Base-by-base conservation (phyloP, 1,140 invertebrate species). In the Drosophila varians region DNA sequence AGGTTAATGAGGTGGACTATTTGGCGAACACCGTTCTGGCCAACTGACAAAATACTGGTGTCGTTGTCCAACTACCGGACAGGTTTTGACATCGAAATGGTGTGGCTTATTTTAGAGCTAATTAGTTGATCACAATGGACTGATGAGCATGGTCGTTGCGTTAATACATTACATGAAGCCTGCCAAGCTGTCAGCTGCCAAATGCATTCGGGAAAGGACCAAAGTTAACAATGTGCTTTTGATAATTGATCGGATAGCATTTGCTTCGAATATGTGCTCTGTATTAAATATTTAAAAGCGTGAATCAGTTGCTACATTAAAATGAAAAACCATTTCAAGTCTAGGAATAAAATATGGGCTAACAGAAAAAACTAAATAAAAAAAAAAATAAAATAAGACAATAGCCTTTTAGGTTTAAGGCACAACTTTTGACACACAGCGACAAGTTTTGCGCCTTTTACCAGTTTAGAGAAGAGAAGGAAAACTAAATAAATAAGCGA, bases 401-500 rank as follows among this genome's bases (percentile, higher is more conserved):
- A 28, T 31, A 52, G 21, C 19, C 19, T 19, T 60, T 25, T 9
- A 14, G 34, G 52, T 46, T 26, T 25, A 40, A 53, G 49, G 47
- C 40, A 34, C 46, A 84, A 76, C 79, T 86, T 84, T 57, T 79
- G 80, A 84, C 80, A 79, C 45, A 74, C 54, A 56, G 61, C 74
- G 62, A 77, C 56, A 83, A 65, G 51, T 51, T 64, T 56, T 74
- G 60, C 52, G 71, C 70, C 70, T 74, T 74, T 65, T 57, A 64
- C 54, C 70, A 74, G 61, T 74, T 74, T 65, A 56, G 61, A 73
- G 49, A 55, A 16, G 55, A 55, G 53, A 84, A 71, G 46, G 51
- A 83, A 78, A 78, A 74, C 70, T 68, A 75, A 84, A 84, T 79
- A 84, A 84, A 84, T 79, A 86, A 86, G 76, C 78, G 72, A 86